Evolutionary conservation across 2,797 vertebrate genomes (phyloP), one percentile per base, ranked within the genome.

Genomic region (Tolypeutes matacus): DNA sequence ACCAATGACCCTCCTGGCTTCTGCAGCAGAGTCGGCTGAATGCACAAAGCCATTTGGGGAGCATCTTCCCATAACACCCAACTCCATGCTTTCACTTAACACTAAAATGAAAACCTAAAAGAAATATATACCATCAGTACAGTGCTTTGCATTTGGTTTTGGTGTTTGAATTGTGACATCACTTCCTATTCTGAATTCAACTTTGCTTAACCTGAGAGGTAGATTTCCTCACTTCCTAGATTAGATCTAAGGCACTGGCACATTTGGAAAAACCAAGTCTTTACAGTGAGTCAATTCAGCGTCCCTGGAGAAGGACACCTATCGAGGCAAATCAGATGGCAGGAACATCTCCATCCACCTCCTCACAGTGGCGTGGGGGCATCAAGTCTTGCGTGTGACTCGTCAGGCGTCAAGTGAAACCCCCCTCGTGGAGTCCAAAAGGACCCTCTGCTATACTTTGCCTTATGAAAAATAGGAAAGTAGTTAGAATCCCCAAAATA

Each of bases 401-500:
- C n/a, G n/a, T n/a, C n/a, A n/a, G n/a, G n/a, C n/a, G 49, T 51
- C 62, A 51, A 83, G 46, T 20, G 53, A 76, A 39, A 5, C 51
- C 31, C 39, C 9, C 84, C 25, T 39, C 1, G 0, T 0, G 1
- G 15, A 27, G 34, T 75, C 77, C 53, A 73, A 76, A 92, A 75
- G 51, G 65, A 70, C 73, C 60, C 77, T 70, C 23, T 2, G 23
- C 82, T 75, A 39, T 39, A 39, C 87, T 91, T 73, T 42, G 21
- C 56, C 75, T 92, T 49, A 34, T 84, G 91, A 70, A 94, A 92
- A 53, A 58, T 1, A 13, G 94, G 46, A 20, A 82, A 95, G 80
- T 3, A 69, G 86, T 93, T 64, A 49, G 93, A 91, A 93, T 42
- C 3, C 21, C 78, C 70, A 12, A 87, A 9, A 15, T 72, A 78